Base-by-base conservation (phyloP, 2,888 invertebrate genomes). In the Nineta flava region DNA sequence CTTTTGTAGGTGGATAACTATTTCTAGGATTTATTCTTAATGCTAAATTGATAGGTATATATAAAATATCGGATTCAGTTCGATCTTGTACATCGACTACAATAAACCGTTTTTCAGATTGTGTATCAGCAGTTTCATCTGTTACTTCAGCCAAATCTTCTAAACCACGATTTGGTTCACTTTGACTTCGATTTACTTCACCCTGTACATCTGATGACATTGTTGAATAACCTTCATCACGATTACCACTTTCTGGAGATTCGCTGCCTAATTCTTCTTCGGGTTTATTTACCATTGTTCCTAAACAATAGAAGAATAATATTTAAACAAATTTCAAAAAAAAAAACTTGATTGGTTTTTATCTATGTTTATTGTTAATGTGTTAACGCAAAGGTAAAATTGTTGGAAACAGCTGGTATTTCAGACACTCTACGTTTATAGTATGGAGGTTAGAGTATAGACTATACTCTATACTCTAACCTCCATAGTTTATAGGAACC, bases 141-240 rank as follows among this genome's bases (percentile, higher is more conserved):
- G 79, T 81, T 9, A 80, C 82, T 60, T 83, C 83, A 62, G 83
- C 82, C 32, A 83, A 72, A 60, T 83, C 83, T 54, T 83, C 83
- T 9, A 83, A 64, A 9, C 76, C 77, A 51, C 78, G 63, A 54
- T 74, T 70, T 54, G 75, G 76, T 52, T 76, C 77, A 17, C 73
- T 59, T 21, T 49, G 49, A 32, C 61, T 59, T 38, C 70, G 60
- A 1, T 77, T 77, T 1, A 79, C 78, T 58, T 83, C 83, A 1
- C 80, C 80, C 64, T 85, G 84, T 1, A 84, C 83, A 61, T 86
- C 86, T 54, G 83, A 83, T 10, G 85, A 85, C 85, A 86, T 86
- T 4, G 86, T 86, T 52, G 85, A 85, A 65, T 86, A 86, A 15
- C 85, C 86, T 63, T 86, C 86, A 69, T 86, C 86, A 56, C 83